These are phyloP conservation scores for Caenorhabditis sp. DNA, from an alignment of 2,888 invertebrate genomes.

Conservation along the genomic window DNA sequence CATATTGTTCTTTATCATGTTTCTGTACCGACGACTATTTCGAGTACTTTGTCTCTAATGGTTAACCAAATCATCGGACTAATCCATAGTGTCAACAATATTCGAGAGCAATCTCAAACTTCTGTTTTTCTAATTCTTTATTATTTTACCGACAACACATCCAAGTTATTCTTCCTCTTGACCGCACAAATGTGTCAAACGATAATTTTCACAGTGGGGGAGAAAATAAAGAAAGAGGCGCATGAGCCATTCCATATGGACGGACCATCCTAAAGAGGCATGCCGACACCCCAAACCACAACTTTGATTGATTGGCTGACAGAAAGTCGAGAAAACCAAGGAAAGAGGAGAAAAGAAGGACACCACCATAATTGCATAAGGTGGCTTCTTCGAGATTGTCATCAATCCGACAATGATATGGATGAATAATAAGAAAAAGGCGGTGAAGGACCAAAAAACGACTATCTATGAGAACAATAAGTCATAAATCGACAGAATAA, in stretches of 20 bases:
- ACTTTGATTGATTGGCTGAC: neutral
- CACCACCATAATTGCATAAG: neutral
- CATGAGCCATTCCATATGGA: neutral
- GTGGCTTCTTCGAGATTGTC: neutral
- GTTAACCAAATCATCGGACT: neutral
- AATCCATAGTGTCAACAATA: neutral
- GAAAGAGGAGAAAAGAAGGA: neutral
- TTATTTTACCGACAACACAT: neutral
- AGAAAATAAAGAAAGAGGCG: neutral
- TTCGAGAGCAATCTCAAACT: neutral
- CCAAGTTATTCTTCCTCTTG: conserved; percentile 1
- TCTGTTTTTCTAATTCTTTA: neutral
- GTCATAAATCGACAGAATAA: neutral
- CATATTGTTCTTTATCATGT: neutral
- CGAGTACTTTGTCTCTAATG: neutral
- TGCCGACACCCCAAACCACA: neutral
- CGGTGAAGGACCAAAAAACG: neutral
- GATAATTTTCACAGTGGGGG: conserved; percentile 36
- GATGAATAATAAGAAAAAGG: neutral
- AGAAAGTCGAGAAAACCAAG: neutral
- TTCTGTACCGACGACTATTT: neutral
- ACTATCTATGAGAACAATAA: neutral
- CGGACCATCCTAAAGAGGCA: neutral
- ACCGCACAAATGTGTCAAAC: conserved; percentile 1
- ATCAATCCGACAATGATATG: neutral